These are phyloP conservation scores for Callitettix versicolor DNA, from an alignment of 1,140 invertebrate species.

Conservation along the genomic window DNA sequence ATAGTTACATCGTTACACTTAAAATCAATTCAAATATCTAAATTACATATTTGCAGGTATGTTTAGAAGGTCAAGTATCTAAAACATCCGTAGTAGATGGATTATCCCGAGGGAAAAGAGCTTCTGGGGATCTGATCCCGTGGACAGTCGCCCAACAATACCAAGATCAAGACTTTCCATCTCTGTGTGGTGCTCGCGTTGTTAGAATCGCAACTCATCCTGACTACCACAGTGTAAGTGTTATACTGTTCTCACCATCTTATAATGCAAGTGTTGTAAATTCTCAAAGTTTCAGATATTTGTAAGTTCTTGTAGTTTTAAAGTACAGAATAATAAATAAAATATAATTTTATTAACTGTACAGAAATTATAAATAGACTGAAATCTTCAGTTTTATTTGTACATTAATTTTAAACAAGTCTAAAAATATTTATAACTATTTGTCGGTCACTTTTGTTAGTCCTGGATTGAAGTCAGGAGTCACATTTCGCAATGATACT, in stretches of 20 bases:
- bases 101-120: conserved; percentile 73
- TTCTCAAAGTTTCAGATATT: not conserved
- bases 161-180: conserved; percentile 87
- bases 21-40: too few relatives aligned
- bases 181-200: conserved; percentile 79
- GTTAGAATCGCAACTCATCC: conserved; percentile 97
- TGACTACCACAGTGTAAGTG: conserved; percentile 78
- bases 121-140: conserved; percentile 93
- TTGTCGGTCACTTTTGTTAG: too few relatives aligned
- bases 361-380: too few relatives aligned
- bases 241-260: too few relatives aligned
- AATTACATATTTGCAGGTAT: conserved; percentile 55
- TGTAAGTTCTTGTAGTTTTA: too few relatives aligned
- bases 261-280: not conserved
- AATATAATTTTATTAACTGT: too few relatives aligned
- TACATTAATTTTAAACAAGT: too few relatives aligned
- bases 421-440: too few relatives aligned
- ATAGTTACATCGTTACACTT: too few relatives aligned
- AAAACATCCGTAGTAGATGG: conserved; percentile 65
- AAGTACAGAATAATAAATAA: conserved; percentile 10
- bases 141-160: conserved; percentile 97
- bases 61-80: conserved; percentile 90
- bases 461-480: too few relatives aligned
- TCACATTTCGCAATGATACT: too few relatives aligned
- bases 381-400: too few relatives aligned